A percentile compares a stretch with the other conserved stretches of the same genome.
These are phyloP conservation scores for Phrynocephalus forsythii DNA, from an alignment of 2,797 vertebrate species.

Conservation along the genomic window DNA sequence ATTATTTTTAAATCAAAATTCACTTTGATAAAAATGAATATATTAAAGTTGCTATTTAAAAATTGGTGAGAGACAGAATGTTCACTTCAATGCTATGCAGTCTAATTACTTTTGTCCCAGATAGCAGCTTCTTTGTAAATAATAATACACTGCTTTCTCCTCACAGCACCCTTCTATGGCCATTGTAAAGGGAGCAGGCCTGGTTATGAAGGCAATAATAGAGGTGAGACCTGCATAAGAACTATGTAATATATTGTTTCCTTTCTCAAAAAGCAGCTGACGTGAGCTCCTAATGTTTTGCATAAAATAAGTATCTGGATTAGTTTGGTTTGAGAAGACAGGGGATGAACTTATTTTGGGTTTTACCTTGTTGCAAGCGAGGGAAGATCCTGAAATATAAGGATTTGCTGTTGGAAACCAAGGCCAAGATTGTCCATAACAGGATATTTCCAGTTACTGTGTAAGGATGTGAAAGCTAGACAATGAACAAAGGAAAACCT, in stretches of 20 bases:
- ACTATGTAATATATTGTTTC: not conserved
- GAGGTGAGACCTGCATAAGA: slow-evolving; percentile 83
- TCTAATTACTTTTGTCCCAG: not conserved
- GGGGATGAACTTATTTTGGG: not conserved
- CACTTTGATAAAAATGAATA: not conserved
- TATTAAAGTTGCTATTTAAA: not conserved
- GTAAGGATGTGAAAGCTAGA: too few relatives aligned
- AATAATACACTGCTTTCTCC: not conserved
- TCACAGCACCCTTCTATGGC: slow-evolving; percentile 98
- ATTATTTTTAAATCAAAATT: not conserved
- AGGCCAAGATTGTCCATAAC: too few relatives aligned
- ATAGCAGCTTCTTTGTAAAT: not conserved
- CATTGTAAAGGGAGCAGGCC: slow-evolving; percentile 96
- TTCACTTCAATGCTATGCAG: not conserved
- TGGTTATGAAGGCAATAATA: slow-evolving; percentile 99
- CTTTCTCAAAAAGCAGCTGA: not conserved
- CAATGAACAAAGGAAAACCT: too few relatives aligned
- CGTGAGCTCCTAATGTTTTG: not conserved
- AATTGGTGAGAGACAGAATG: not conserved
- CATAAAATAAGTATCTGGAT: not conserved
- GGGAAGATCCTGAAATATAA: too few relatives aligned
- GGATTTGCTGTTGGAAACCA: too few relatives aligned
- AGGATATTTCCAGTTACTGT: too few relatives aligned
- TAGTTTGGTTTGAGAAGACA: not conserved
- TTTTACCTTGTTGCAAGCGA: not conserved